Conservation (phyloP, 2,113 vertebrate genomes). For the Acanthochromis polyacanthus region DNA sequence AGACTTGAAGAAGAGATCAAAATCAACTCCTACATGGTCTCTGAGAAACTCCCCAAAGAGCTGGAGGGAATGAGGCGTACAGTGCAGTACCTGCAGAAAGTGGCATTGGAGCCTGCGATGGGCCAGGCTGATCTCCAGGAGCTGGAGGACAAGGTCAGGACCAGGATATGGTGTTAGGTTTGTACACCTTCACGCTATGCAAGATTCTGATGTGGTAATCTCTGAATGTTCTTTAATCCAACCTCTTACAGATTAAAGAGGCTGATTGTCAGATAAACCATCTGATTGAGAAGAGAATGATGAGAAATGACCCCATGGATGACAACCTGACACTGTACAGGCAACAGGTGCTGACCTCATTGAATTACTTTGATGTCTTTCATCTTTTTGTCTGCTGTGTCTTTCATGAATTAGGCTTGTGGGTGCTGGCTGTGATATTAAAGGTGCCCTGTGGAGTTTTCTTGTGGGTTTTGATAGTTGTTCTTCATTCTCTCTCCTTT, state of each 20-base stretch:
- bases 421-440: conserved; percentile 20
- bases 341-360: conserved; percentile 89
- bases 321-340: conserved; percentile 94
- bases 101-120: conserved; percentile 93
- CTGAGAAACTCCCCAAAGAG: conserved; percentile 94
- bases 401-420: not conserved
- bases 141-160: conserved; percentile 89
- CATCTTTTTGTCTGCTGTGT: not conserved
- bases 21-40: conserved; percentile 94
- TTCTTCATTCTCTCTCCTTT: too few species aligned
- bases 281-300: conserved; percentile 94
- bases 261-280: conserved; percentile 91
- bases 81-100: conserved; percentile 91
- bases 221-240: not conserved
- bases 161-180: not conserved
- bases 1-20: conserved; percentile 96
- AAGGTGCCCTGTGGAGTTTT: not conserved
- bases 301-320: conserved; percentile 92
- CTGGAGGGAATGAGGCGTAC: conserved; percentile 89
- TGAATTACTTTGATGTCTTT: not conserved
- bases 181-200: fast-evolving
- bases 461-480: too few species aligned
- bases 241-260: conserved; percentile 87
- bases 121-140: conserved; percentile 90
- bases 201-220: not conserved